These are phyloP conservation scores for Crypturellus tataupa DNA, from an alignment of 2,797 vertebrate genomes.

Conservation along the genomic window DNA sequence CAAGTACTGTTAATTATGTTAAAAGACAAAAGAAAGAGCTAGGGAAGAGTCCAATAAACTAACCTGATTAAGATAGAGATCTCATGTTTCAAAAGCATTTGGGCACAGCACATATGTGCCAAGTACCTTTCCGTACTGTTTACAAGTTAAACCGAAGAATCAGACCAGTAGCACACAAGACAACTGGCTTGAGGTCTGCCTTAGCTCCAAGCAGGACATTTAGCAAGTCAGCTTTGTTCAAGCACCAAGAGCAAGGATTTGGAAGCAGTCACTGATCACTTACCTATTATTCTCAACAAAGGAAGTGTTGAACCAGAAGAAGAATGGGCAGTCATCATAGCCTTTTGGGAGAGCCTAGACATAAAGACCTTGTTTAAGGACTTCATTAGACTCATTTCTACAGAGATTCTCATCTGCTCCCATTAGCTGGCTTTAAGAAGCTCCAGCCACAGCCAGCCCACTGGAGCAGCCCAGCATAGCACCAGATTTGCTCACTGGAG, in stretches of 20 bases:
- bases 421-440: background rate
- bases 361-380: background rate
- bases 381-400: background rate
- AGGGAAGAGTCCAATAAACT: background rate
- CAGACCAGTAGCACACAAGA: background rate
- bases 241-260: background rate
- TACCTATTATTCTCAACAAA: slow-evolving; percentile 92
- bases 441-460: background rate
- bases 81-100: background rate
- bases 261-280: background rate
- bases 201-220: background rate
- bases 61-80: background rate
- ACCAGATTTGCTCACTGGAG: background rate
- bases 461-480: background rate
- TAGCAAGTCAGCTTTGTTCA: background rate
- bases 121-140: background rate
- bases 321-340: slow-evolving; percentile 94
- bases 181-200: background rate
- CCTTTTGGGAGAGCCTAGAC: slow-evolving; percentile 90
- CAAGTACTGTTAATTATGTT: background rate
- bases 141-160: background rate
- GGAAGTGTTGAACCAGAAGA: slow-evolving; percentile 97
- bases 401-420: background rate
- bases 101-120: rapidly evolving
- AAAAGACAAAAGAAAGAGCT: background rate